Base-by-base conservation (phyloP, 2,888 invertebrate genomes). In the Selenia dentaria region DNA sequence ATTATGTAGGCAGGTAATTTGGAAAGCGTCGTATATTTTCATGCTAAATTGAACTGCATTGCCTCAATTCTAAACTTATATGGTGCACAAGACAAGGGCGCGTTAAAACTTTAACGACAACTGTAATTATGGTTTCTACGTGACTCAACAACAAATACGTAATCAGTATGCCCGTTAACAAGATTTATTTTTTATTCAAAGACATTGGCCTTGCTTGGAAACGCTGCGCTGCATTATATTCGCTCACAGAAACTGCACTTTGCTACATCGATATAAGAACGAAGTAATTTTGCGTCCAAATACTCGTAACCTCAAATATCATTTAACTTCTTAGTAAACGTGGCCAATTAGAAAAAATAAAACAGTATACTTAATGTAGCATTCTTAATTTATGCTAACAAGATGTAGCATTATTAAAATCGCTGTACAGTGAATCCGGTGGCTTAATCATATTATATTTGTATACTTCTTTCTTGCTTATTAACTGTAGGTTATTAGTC, bases 181-280 rank as follows among this genome's bases (percentile, higher is more conserved):
- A n/a, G 52, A 46, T 43, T 38, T 48, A 49, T 66, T 70, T 73
- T 70, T 64, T 63, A 22, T 61, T 56, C 50, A 57, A 63, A 66
- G 69, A 67, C 72, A 73, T 70, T 75, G 75, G 70, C 77, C 75
- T 74, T 75, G 74, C 29, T 28, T 41, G 14, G 25, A 42, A 42
- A 37, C 25, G 33, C 41, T 42, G 25, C 18, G 24, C 6, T 27
- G 35, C 31, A 36, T 14, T 9, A 9, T 2, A 10, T 9, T 6
- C 4, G 22, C 22, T 11, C 22, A 10, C 16, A 22, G 16, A 48
- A 48, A 32, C 18, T 37, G 6, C 6, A 11, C 11, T 37, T 28
- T 48, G 41, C 5, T 29, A 3, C 36, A 16, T 18, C 14, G 26
- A 9, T 14, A 46, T 31, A 46, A 36, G 35, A 40, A 4, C 13